Evolutionary conservation across 2,888 invertebrate genomes (phyloP), one percentile per base, ranked within the genome.

Genomic region (Megastigmus dorsalis): DNA sequence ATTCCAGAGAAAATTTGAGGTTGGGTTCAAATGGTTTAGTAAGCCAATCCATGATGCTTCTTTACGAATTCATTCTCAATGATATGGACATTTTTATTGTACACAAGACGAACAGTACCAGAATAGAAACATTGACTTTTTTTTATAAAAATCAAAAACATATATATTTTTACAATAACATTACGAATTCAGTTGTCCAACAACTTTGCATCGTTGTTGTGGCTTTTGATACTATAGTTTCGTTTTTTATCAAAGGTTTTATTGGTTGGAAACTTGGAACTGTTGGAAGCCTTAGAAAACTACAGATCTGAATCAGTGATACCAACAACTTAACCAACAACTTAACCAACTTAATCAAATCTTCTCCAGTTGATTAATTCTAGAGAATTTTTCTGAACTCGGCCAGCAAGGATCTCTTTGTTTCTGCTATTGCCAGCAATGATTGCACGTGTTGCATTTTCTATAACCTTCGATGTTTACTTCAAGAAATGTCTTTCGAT

Each of bases 61-160:
- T 18, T 75, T 33, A 67, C n/a, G 15, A 43, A 36, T 18, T 60
- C 38, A 23, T 30, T 60, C 45, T 57, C 33, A 71, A 63, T 18
- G 2, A 76, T 74, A 76, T 50, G 69, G 63, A 72, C 65, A 75
- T 68, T 76, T 78, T 77, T 79, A 78, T 79, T 78, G 26, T 65
- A 30, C 76, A 78, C 74, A 75, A 59, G 10, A 52, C n/a, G 60
- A 50, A 60, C 57, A 52, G 26, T 41, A 10, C 28, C 20, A 60
- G 52, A 7, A 67, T 15, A 41, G 62, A 55, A 13, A 73, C 48
- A 41, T 38, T 30, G 15, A 30, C 10, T 23, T 67, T 38, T n/a
- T n/a, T 55, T 6, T 55, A 43, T 48, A 3, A 60, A 23, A 60
- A 54, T n/a, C n/a, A n/a, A 43, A 67, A 68, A 59, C 5, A 5